Conservation (phyloP, 2,113 vertebrate species). For the Bubo blakistoni region DNA sequence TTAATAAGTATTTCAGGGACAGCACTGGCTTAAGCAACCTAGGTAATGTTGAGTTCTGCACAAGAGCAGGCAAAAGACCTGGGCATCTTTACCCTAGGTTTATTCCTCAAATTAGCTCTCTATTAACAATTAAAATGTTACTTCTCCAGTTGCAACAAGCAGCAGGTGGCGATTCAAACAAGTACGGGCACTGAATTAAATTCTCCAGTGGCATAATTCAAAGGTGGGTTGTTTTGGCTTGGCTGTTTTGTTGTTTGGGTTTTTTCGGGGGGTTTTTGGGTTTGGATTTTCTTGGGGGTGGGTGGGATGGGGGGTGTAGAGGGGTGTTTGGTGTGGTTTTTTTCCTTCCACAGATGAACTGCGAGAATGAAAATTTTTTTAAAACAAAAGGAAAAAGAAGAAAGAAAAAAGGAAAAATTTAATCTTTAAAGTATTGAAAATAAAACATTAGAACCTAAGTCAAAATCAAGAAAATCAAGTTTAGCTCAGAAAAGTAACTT, state of each 20-base stretch:
- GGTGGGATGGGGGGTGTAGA: no score
- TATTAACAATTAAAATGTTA: not conserved
- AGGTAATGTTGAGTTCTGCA: not conserved
- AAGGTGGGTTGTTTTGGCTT: not conserved
- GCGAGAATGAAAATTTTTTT: not conserved
- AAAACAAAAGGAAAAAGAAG: no score
- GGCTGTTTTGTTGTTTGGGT: not conserved
- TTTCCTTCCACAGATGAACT: fast-evolving
- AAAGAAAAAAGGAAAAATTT: not conserved
- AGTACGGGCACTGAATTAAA: not conserved
- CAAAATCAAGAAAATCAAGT: not conserved
- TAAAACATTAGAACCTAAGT: not conserved
- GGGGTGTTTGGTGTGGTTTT: not conserved
- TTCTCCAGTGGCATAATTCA: not conserved
- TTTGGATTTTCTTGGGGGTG: not conserved
- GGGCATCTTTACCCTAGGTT: not conserved
- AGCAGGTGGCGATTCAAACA: not conserved
- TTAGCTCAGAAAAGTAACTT: not conserved
- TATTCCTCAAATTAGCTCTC: not conserved
- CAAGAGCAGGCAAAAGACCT: not conserved
- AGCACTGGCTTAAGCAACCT: not conserved
- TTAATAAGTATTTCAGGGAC: not conserved
- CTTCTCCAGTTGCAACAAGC: not conserved
- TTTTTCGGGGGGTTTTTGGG: not conserved
- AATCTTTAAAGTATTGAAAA: not conserved